Conservation (phyloP, 2,797 vertebrate species). For the Gymnodraco acuticeps region DNA sequence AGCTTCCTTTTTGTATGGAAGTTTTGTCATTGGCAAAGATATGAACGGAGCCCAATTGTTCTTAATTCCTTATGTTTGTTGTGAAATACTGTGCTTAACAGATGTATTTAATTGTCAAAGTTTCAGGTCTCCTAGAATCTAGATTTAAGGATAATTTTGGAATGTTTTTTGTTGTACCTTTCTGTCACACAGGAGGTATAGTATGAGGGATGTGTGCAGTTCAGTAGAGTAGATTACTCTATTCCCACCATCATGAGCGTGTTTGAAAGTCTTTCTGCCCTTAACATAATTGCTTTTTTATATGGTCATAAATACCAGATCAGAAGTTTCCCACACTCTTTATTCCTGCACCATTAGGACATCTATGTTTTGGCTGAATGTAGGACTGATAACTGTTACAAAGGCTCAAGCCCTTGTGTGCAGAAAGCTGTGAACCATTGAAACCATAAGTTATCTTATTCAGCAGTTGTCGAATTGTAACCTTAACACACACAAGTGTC, state of each 20-base stretch:
- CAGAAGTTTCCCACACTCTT: background rate
- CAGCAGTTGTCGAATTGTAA: background rate
- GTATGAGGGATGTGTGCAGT: too few species aligned
- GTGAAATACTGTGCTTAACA: too few species aligned
- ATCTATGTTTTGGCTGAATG: background rate
- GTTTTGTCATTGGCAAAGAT: too few species aligned
- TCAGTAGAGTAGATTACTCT: background rate
- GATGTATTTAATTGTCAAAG: too few species aligned
- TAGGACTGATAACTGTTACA: background rate
- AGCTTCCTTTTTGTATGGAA: background rate
- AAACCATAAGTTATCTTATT: background rate
- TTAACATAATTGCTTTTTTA: background rate
- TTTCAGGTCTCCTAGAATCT: too few species aligned
- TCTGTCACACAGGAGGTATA: too few species aligned
- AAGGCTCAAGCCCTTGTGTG: background rate
- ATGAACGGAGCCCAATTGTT: too few species aligned
- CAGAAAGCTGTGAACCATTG: slow-evolving; percentile 3
- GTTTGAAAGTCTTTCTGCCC: slow-evolving; percentile 2
- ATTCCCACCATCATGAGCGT: background rate
- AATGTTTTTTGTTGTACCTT: too few species aligned
- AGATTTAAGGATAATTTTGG: too few species aligned
- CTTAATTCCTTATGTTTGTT: too few species aligned
- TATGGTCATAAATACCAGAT: background rate
- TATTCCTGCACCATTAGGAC: background rate
- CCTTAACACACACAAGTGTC: background rate